Evolutionary conservation across 2,113 vertebrate genomes (phyloP), one percentile per base, ranked within the genome.

Genomic region (Lontra canadensis): DNA sequence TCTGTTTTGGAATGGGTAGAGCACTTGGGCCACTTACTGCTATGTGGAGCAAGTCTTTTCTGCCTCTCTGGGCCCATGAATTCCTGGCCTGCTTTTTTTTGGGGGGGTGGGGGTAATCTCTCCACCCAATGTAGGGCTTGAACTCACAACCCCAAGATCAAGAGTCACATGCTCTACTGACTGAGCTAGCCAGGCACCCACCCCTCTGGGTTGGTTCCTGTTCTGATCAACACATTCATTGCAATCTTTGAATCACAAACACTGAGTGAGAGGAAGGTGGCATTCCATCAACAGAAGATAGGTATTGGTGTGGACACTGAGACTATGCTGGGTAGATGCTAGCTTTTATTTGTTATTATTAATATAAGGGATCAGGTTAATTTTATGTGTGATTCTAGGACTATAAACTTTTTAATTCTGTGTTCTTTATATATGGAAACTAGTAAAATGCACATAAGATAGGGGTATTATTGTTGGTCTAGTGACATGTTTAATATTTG

Each of bases 241-340:
- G 9, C 85, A 20, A 87, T 47, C 61, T 82, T 17, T 52, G 65
- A 86, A 71, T 97, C 90, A 57, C 61, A 71, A 74, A 44, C 31
- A 57, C 10, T 6, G 88, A 94, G 71, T 42, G 11, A 74, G 25
- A 69, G 39, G 49, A 85, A 31, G 2, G 67, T 74, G 65, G 29
- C 18, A 34, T 93, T 76, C 57, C 7, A 39, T 94, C 49, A 87
- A 78, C 21, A 59, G 36, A 67, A 83, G 63, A 52, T 29, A 44
- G 5, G 8, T 71, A 34, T 61, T 57, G 44, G 26, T 57, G 11
- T 93, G 36, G 79, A 87, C 36, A 42, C 42, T 52, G 49, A 95
- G 79, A 91, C n/a, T 61, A 94, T 96, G 94, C 96, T 98, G 96
- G 96, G 79, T 97, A 96, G 97, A 98, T 87, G 39, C 79, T 95